Percentiles rank a stretch among this genome's conserved stretches.
phyloP scores from a whole-genome alignment of 2,888 invertebrate genomes.

The Orthosia cruda region DNA sequence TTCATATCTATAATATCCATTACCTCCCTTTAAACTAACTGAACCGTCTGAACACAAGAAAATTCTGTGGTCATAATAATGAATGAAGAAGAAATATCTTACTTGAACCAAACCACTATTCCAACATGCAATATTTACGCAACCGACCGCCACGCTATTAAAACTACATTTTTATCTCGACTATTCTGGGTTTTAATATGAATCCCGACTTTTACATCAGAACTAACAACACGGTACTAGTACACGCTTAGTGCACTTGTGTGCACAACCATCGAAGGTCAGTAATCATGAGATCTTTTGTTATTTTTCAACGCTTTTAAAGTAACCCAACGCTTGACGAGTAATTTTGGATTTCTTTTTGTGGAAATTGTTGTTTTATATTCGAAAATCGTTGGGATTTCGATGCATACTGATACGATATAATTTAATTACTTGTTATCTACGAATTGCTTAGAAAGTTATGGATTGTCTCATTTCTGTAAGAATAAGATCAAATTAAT shows the following conservation, averaged over 20 bases:
- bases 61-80: background rate
- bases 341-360: slow-evolving; percentile 31
- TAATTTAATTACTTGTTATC: no score
- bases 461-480: background rate
- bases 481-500: background rate
- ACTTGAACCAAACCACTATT: slow-evolving; percentile 2
- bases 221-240: slow-evolving; percentile 49
- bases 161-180: slow-evolving; percentile 20
- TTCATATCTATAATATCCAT: no score
- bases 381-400: background rate
- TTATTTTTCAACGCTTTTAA: slow-evolving; percentile 46
- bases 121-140: slow-evolving; percentile 19
- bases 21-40: background rate
- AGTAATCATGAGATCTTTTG: slow-evolving; percentile 50
- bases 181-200: slow-evolving; percentile 21
- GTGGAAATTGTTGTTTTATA: background rate
- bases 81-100: background rate
- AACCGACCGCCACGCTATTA: background rate
- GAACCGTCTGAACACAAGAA: background rate
- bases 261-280: slow-evolving; percentile 31
- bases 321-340: slow-evolving; percentile 28
- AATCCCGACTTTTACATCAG: slow-evolving; percentile 28
- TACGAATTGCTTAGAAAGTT: no score
- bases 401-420: no score
- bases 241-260: slow-evolving; percentile 38